Conservation (phyloP, 2,888 invertebrate genomes). For the Alloplasta piceator region DNA sequence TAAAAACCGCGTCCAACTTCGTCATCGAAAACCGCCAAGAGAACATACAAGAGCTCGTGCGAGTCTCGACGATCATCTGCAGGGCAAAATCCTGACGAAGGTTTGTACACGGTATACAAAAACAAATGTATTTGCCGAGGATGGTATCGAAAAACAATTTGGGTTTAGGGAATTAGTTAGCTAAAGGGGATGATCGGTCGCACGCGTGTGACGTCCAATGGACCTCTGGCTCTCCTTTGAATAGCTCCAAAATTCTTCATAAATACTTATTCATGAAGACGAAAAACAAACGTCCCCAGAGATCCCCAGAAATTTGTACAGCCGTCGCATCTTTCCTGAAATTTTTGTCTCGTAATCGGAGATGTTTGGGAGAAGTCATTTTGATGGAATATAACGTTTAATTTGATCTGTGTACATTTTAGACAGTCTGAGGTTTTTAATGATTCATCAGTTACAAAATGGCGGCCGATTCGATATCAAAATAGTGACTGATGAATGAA, state of each 20-base stretch:
- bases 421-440: too few relatives aligned
- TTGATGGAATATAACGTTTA: too few relatives aligned
- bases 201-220: constrained; percentile 18
- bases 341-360: background rate
- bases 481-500: too few relatives aligned
- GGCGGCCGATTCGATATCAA: too few relatives aligned
- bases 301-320: constrained; percentile 20
- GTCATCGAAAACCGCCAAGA: background rate
- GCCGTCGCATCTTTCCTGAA: constrained; percentile 4
- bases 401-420: too few relatives aligned
- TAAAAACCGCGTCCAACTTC: background rate
- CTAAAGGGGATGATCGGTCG: background rate
- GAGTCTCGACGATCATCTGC: constrained; percentile 36
- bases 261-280: background rate
- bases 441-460: too few relatives aligned
- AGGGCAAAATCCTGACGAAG: constrained; percentile 21
- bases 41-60: constrained; percentile 2
- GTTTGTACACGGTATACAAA: constrained; percentile 45
- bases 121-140: constrained; percentile 62
- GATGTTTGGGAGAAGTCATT: background rate
- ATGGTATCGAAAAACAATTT: constrained; percentile 54
- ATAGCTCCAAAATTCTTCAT: too few relatives aligned
- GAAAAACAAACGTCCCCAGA: background rate
- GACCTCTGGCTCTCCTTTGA: background rate
- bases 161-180: constrained; percentile 56